Evolutionary conservation across 1,140 invertebrate genomes (phyloP).

Genomic region (Drosophila lini): DNA sequence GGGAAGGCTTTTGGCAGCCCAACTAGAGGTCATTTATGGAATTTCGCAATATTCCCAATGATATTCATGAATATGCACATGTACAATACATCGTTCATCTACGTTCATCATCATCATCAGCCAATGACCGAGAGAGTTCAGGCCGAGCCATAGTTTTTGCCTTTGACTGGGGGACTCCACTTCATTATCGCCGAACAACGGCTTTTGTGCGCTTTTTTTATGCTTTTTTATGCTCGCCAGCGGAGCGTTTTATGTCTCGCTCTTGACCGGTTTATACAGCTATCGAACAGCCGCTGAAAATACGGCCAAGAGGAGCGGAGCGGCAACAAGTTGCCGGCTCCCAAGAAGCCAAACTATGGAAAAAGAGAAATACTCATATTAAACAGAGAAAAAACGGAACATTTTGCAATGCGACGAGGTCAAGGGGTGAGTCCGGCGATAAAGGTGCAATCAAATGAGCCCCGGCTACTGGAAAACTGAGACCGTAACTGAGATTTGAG

Average conservation of each 20-base stretch:
- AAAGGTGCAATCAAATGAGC: conserved; percentile 48
- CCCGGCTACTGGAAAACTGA: conserved; percentile 46
- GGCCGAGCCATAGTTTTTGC: conserved; percentile 29
- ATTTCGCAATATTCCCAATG: conserved; percentile 53
- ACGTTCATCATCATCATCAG: conserved; percentile 28
- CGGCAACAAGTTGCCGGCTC: conserved; percentile 51
- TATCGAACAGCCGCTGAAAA: conserved; percentile 39
- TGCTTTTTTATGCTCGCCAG: conserved; percentile 24
- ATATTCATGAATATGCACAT: conserved; percentile 41
- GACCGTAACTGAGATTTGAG: conserved; percentile 28
- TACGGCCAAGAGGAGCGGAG: conserved; percentile 30
- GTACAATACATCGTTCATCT: conserved; percentile 32
- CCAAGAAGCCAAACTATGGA: conserved; percentile 23
- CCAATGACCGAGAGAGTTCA: conserved; percentile 61
- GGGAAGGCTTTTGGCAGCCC: conserved; percentile 54
- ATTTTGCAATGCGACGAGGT: conserved; percentile 76
- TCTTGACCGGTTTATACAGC: conserved; percentile 81
- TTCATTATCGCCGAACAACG: conserved; percentile 57
- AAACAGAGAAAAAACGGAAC: conserved; percentile 47
- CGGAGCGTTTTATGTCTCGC: conserved; percentile 63
- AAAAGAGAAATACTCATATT: conserved; percentile 16
- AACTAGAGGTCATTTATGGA: conserved; percentile 56
- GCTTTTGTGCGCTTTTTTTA: conserved; percentile 53
- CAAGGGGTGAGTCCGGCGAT: conserved; percentile 53
- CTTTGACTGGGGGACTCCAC: conserved; percentile 22